These are phyloP conservation scores for Montifringilla adamsi DNA, from an alignment of 2,113 vertebrate species.

Conservation along the genomic window DNA sequence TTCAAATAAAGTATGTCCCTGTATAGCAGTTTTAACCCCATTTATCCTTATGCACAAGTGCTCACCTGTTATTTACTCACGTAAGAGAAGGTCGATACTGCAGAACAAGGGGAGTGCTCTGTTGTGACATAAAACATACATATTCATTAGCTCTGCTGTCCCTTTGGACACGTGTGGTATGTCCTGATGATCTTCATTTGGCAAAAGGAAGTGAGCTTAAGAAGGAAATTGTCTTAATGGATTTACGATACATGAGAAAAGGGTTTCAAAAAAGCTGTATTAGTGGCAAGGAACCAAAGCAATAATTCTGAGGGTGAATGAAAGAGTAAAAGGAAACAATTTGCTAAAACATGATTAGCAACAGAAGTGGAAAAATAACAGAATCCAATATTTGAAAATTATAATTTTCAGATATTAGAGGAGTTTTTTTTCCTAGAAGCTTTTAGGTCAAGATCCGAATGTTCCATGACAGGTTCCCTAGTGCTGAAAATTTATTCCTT, in stretches of 20 bases:
- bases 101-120: conserved; percentile 69
- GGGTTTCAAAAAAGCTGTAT: background rate
- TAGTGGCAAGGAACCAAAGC: background rate
- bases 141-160: conserved; percentile 74
- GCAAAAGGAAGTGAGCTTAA: conserved; percentile 54
- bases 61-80: conserved; percentile 77
- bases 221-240: conserved; percentile 66
- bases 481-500: background rate
- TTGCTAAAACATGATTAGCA: background rate
- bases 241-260: conserved; percentile 22
- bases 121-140: conserved; percentile 74
- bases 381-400: background rate
- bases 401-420: background rate
- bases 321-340: background rate
- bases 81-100: conserved; percentile 69
- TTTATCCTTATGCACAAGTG: conserved; percentile 66
- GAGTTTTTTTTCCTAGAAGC: accelerated
- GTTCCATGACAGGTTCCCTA: background rate
- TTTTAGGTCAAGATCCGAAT: background rate
- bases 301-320: background rate
- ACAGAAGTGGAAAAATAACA: background rate
- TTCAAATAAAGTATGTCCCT: conserved; percentile 24
- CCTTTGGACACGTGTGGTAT: conserved; percentile 55
- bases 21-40: conserved; percentile 69
- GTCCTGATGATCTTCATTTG: conserved; percentile 72